Conservation (phyloP, 1,140 invertebrate genomes). For the Drosophila cardini region DNA sequence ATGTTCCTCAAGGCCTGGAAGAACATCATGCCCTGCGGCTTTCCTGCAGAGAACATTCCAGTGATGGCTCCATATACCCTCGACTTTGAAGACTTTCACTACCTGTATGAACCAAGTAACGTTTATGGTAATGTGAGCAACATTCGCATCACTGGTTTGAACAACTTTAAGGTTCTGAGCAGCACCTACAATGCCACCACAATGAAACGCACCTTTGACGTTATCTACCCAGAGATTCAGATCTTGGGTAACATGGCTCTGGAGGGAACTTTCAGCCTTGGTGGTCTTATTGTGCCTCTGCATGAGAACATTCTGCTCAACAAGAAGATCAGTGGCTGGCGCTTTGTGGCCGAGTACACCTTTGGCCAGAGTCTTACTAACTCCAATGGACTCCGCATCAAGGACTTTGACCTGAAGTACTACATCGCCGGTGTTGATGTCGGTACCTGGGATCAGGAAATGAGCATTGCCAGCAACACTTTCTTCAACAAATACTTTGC, state of each 20-base stretch:
- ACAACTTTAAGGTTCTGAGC: slow-evolving; percentile 53
- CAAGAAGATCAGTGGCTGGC: slow-evolving; percentile 57
- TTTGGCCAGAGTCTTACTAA: slow-evolving; percentile 46
- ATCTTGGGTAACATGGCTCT: slow-evolving; percentile 50
- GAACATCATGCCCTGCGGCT: slow-evolving; percentile 67
- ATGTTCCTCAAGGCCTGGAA: slow-evolving; percentile 56
- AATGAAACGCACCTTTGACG: slow-evolving; percentile 45
- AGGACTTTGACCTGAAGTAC: slow-evolving; percentile 52
- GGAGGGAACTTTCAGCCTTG: slow-evolving; percentile 44
- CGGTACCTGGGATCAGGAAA: slow-evolving; percentile 58
- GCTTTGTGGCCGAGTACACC: slow-evolving; percentile 57
- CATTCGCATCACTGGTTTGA: slow-evolving; percentile 56
- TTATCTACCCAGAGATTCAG: slow-evolving; percentile 60
- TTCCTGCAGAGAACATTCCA: slow-evolving; percentile 45
- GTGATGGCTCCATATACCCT: slow-evolving; percentile 45
- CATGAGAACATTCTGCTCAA: slow-evolving; percentile 52
- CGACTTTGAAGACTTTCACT: slow-evolving; percentile 37
- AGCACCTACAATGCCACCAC: slow-evolving; percentile 48
- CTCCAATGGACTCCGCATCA: slow-evolving; percentile 46
- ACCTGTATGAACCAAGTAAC: slow-evolving; percentile 27
- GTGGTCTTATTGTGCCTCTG: slow-evolving; percentile 38
- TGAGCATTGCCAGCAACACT: slow-evolving; percentile 62
- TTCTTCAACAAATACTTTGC: slow-evolving; percentile 42
- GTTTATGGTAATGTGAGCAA: slow-evolving; percentile 60
- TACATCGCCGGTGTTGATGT: slow-evolving; percentile 48